Evolutionary conservation across 2,797 vertebrate genomes (phyloP), one percentile per base, ranked within the genome.

Genomic region (Tenualosa thibaudeaui): DNA sequence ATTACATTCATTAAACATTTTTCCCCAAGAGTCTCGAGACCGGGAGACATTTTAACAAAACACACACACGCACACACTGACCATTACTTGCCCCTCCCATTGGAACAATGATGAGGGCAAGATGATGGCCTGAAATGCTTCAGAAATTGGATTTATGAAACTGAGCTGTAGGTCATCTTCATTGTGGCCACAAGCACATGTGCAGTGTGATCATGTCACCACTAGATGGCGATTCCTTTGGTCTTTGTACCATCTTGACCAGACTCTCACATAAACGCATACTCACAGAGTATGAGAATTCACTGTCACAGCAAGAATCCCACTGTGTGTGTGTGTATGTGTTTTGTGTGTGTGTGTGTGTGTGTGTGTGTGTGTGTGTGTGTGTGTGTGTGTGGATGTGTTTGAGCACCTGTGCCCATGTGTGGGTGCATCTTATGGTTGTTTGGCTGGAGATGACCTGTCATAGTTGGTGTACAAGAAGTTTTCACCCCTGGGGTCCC

Each of bases 91-190:
- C 2, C 10, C 24, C 24, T 65, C 62, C n/a, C 68, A 17, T 6
- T 40, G 68, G 68, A 40, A 40, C 31, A 40, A 71, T 71, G 68
- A 71, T 19, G 15, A 17, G 26, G 31, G 31, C 5, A 17, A 37
- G 62, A 43, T 43, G 68, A 75, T 75, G 68, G 68, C 31, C 37
- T 40, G 62, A 40, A 40, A 75, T 75, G 68, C 40, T 75, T 75
- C 68, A 15, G 13, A 26, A 75, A 75, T 75, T 75, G 68, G 37
- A 75, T 75, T 75, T 75, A 37, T 75, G 31, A 40, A 40, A 40
- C 31, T 3, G 31, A 75, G 43, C 37, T 75, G 31, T 17, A 75
- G 68, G 68, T 75, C 68, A 75, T 75, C 37, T 6, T 40, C 65
- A n/a, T 12, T 75, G 12, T 37, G 15, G 68, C 31, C 68, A 43